A percentile compares a stretch with the other conserved stretches of the same genome.
Evolutionary conservation across 2,888 invertebrate species (phyloP).

Genomic region (Aspidiotus rigidus): DNA sequence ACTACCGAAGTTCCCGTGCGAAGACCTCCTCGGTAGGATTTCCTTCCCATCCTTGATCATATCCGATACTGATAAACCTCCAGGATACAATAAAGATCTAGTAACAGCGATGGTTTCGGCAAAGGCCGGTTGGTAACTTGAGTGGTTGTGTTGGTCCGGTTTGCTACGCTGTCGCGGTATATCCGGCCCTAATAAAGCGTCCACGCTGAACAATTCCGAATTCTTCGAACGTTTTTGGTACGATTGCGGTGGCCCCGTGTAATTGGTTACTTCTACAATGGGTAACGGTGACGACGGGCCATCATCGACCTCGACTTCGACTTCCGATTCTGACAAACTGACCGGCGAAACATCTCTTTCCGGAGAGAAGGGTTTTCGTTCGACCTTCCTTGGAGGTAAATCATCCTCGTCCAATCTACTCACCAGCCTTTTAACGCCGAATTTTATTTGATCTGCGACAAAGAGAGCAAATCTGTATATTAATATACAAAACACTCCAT

Average conservation of each 20-base stretch:
- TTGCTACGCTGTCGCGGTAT: constrained; percentile 44
- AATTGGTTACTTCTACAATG: constrained; percentile 48
- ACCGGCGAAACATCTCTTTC: constrained; percentile 5
- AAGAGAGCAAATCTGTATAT: constrained; percentile 35
- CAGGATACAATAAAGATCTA: constrained; percentile 55
- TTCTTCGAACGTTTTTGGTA: constrained; percentile 52
- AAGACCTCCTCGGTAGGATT: constrained; percentile 44
- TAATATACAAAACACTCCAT: no score
- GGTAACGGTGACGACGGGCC: constrained; percentile 44
- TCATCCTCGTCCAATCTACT: constrained; percentile 54
- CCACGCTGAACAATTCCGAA: constrained; percentile 76
- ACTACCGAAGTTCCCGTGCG: constrained; percentile 46
- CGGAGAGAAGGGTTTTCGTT: constrained; percentile 27
- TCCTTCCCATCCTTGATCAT: constrained; percentile 41
- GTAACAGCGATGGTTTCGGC: constrained; percentile 48
- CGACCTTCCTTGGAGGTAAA: constrained; percentile 28
- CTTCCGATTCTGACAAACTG: constrained; percentile 61
- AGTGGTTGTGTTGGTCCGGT: constrained; percentile 7
- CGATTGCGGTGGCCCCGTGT: constrained; percentile 43
- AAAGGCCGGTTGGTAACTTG: constrained; percentile 39
- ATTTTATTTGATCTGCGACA: constrained; percentile 69
- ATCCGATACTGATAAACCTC: constrained; percentile 52
- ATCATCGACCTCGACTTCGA: constrained; percentile 49
- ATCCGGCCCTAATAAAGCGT: constrained; percentile 70
- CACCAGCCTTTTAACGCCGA: constrained; percentile 72